Percentiles rank a stretch among this genome's conserved stretches.
These are phyloP conservation scores for Galbula dea DNA, from an alignment of 2,113 vertebrate genomes.

Conservation along the genomic window DNA sequence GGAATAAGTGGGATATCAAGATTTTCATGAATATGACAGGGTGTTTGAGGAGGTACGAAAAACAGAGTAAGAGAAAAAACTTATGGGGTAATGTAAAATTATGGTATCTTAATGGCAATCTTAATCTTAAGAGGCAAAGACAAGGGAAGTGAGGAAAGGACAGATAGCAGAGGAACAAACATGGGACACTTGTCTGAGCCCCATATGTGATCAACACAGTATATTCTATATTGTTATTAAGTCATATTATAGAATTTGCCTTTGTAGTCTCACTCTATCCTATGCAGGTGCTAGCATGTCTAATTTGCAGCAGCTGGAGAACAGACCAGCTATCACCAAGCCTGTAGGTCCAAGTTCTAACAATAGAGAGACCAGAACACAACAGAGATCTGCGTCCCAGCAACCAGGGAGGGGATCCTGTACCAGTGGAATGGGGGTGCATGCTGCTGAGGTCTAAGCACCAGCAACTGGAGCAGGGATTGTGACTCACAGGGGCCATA, in stretches of 20 bases:
- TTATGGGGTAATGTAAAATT: not conserved
- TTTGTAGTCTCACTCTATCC: not conserved
- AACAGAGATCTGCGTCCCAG: not conserved
- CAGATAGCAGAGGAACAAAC: not conserved
- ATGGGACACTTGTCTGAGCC: not conserved
- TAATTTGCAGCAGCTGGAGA: not conserved
- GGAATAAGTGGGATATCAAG: not conserved
- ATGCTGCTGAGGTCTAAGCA: not conserved
- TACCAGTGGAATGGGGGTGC: fast-evolving
- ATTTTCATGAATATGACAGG: not conserved
- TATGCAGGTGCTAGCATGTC: fast-evolving
- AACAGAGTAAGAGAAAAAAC: not conserved
- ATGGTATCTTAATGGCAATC: not conserved
- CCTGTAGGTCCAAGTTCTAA: not conserved
- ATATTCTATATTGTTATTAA: not conserved
- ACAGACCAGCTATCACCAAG: not conserved
- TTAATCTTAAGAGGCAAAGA: too few species aligned
- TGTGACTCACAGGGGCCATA: not conserved
- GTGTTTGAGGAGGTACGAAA: not conserved
- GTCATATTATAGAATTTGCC: not conserved
- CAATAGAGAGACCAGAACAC: not conserved
- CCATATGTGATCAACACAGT: not conserved
- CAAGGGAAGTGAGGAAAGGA: not conserved
- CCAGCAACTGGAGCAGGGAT: not conserved
- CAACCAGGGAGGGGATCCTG: not conserved